Evolutionary conservation across 2,113 vertebrate species (phyloP), one percentile per base, ranked within the genome.

Genomic region (Melanostigma gelatinosum): DNA sequence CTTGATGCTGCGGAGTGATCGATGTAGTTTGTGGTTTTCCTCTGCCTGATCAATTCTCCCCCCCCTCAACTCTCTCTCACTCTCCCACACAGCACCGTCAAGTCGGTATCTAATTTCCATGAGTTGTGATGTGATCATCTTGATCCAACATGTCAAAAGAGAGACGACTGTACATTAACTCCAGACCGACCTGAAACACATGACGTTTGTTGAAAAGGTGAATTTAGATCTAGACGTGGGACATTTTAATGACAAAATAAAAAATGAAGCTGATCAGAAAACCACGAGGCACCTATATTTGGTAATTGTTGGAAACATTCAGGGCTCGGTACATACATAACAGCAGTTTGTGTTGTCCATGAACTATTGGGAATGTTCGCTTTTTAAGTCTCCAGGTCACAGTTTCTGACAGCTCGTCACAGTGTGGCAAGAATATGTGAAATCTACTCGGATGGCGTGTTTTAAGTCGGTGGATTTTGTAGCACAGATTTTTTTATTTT

Each of bases 381-480:
- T 40, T 12, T 38, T 48, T 8, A 5, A 7, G 57, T 40, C 50
- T 32, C 22, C 44, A 20, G 48, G 54, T 20, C 58, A 18, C 38
- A 22, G 50, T 79, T 20, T 34, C 29, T 22, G n/a, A 22, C 40
- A 7, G 22, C 52, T 29, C 38, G 22, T 1, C 22, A 57, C 18
- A 0, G 32, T 42, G 10, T 42, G n/a, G 11, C 11, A 71, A 62
- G 36, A 79, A 34, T 36, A 66, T 46, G 7, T 48, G 40, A 27
- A 40, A 38, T 40, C 29, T 60, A 29, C 40, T 42, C 5, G 3
- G 6, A 67, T 50, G 32, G 40, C 0, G 16, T 52, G 29, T 29
- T 32, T 73, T 36, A 38, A 77, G 6, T 18, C 3, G 38, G 18
- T 32, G 24, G 20, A 62, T 73, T 77, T 38, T 78, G 11, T 73